Base-by-base conservation (phyloP, 2,888 invertebrate species). In the Torymus texanus region DNA sequence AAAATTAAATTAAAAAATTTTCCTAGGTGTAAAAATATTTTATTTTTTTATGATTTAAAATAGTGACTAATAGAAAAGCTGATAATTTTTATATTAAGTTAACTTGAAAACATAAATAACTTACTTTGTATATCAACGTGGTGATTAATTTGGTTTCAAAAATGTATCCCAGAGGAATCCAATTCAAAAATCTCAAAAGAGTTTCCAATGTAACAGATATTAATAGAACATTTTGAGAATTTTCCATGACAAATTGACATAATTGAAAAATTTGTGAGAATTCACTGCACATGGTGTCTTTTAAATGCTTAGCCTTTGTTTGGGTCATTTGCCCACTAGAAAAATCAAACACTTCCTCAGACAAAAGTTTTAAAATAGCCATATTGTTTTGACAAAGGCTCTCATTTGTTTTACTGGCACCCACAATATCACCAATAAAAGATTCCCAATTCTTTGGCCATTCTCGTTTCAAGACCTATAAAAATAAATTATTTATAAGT, bases 361-460 rank as follows among this genome's bases (percentile, higher is more conserved):
- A 98, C 56, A 99, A 93, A 82, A 99, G 92, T 90, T 98, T 98
- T 83, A 99, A 92, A 87, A 99, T 99, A 50, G 96, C 96, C 98
- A 99, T 99, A 90, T 99, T 99, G 91, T 99, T 99, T 92, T 99
- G 98, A 92, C 99, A 99, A 68, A 99, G 93, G 87, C 97, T 97
- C 91, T 99, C 99, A 90, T 98, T 99, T 41, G 98, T 98, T 92
- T 98, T 98, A 86, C 98, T 98, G 66, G 99, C 98, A 80, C 99
- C 99, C 80, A 99, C 99, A 89, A 99, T 99, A 90, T 99, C 99
- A 88, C 97, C 95, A 86, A 99, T 99, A 91, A 99, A 99, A 50
- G 97, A 95, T 87, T 98, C 98, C 99, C 99, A 99, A 90, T 99
- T 98, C 89, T 97, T 97, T 78, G 99, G 99, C 99, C 99, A 99